Evolutionary conservation across 2,113 vertebrate genomes (phyloP), one percentile per base, ranked within the genome.

Genomic region (Sapajus apella): DNA sequence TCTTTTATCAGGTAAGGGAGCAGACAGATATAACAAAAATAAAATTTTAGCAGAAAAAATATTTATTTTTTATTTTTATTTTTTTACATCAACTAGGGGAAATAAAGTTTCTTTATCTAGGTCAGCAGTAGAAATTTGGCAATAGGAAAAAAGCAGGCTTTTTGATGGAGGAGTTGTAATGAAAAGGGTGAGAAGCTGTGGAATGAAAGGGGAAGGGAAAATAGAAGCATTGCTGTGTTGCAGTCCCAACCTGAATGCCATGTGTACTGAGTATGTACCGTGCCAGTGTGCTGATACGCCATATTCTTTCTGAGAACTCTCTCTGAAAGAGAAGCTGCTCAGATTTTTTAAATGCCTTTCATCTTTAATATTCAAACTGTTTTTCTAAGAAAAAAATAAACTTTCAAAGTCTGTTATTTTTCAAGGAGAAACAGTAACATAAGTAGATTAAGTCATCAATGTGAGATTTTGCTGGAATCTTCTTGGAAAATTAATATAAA

Each of bases 21-120:
- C 91, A 98, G 97, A 97, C 55, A 97, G 50, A 97, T 87, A 75
- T 94, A 40, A 96, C 73, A 98, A 98, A 98, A 98, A 97, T 96
- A 2, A 95, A 79, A 82, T 89, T 92, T 68, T 97, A 96, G 68
- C 81, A 94, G 50, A 95, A 97, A 97, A 98, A 97, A 93, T 81
- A 13, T 94, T 96, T 61, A 25, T 35, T 95, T 98, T 95, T 83
- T 81, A 91, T 96, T 27, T 52, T 35, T 13, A 76, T 97, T 91
- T 93, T 97, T 97, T 98, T 83, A 1, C 20, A 82, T 97, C 79
- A 95, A 93, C 8, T 27, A 35, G 13, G 2, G 6, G 3, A 87
- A 82, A 91, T 81, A 72, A 79, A 23, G 11, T 81, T 88, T 97
- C 93, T 97, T 97, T 96, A 97, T 96, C 82, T 96, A 84, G 68